Evolutionary conservation across 1,140 invertebrate species (phyloP).

Genomic region (Neuroterus valhalla): DNA sequence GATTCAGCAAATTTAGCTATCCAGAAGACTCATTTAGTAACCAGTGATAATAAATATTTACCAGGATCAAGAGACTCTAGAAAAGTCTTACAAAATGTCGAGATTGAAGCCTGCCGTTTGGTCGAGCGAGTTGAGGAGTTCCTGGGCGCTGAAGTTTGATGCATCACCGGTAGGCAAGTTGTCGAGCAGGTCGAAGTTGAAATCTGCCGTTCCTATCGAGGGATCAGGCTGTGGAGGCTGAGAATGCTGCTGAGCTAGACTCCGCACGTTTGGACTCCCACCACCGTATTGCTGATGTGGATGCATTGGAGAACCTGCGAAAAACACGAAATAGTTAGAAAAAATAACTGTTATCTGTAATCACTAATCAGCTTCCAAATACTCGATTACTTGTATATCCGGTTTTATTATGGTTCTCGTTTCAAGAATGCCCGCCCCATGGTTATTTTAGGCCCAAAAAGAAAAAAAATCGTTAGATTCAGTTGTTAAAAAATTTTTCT

Average conservation of each 20-base stretch:
- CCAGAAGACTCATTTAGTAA: background rate
- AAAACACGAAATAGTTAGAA: background rate
- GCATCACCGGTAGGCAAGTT: conserved; percentile 83
- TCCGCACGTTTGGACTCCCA: conserved; percentile 66
- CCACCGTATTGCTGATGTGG: conserved; percentile 71
- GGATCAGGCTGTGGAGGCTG: conserved; percentile 69
- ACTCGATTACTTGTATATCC: too few species aligned
- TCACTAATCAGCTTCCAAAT: background rate
- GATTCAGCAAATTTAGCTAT: background rate
- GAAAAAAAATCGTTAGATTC: too few species aligned
- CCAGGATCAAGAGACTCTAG: background rate
- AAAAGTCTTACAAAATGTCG: conserved; percentile 69
- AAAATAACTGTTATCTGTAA: conserved; percentile 34
- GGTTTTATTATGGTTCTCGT: too few species aligned
- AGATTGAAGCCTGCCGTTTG: conserved; percentile 77
- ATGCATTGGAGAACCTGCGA: conserved; percentile 68
- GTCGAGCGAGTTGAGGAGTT: conserved; percentile 83
- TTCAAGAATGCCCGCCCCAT: too few species aligned
- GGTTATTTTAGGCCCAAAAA: too few species aligned
- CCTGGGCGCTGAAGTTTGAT: conserved; percentile 84
- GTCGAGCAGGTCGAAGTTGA: conserved; percentile 88
- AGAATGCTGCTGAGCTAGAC: conserved; percentile 63
- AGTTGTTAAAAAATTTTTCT: too few species aligned
- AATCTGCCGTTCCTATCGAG: conserved; percentile 77
- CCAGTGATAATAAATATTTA: background rate